Evolutionary conservation across 2,797 vertebrate species (phyloP).

Genomic region (Rhodeus uyekii): DNA sequence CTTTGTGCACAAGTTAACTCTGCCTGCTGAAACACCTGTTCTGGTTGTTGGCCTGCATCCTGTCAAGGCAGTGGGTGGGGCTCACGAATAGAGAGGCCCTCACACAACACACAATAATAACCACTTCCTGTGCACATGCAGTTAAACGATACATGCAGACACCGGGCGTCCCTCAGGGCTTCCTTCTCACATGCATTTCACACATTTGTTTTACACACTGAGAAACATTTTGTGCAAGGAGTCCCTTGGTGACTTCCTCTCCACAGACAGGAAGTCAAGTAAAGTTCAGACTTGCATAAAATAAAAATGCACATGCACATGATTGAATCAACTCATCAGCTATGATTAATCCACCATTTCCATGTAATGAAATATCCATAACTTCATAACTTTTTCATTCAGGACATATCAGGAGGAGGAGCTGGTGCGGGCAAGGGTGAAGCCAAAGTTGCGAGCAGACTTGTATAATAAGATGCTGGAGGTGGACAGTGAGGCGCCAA

Average conservation of each 20-base stretch:
- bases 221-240: constrained; percentile 63
- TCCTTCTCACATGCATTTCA: constrained; percentile 66
- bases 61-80: constrained; percentile 64
- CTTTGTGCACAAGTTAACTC: constrained; percentile 7
- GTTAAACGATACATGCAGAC: constrained; percentile 27
- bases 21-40: constrained; percentile 57
- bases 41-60: constrained; percentile 65
- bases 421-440: constrained; percentile 89
- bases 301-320: not conserved
- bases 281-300: constrained; percentile 64
- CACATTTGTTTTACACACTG: constrained; percentile 51
- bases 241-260: constrained; percentile 74
- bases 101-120: constrained; percentile 38
- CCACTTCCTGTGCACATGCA: constrained; percentile 50
- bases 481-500: constrained; percentile 89
- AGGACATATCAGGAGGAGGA: constrained; percentile 98
- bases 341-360: not conserved
- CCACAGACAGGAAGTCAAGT: constrained; percentile 70
- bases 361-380: not conserved
- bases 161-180: constrained; percentile 79
- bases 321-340: not conserved
- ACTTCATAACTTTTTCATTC: constrained; percentile 50
- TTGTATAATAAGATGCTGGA: constrained; percentile 98
- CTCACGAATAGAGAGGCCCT: constrained; percentile 49
- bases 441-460: constrained; percentile 91